Percentiles rank a stretch among this genome's conserved stretches.
Conservation (phyloP, 2,888 invertebrate genomes). For the Drosophila kambysellisi region DNA sequence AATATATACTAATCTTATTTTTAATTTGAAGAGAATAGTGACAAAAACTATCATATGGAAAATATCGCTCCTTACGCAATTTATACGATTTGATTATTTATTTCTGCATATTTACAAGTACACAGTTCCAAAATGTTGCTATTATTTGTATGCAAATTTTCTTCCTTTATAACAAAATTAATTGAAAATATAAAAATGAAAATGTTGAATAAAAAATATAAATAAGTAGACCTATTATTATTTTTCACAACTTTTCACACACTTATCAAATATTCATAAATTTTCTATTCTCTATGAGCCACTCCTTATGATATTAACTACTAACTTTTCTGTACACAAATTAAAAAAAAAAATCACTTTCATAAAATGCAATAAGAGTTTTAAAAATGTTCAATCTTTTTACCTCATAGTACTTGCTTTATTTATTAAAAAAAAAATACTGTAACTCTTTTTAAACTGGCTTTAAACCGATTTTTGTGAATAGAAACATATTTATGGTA, state of each 20-base stretch:
- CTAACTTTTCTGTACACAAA: background rate
- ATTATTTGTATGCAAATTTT: background rate
- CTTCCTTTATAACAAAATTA: background rate
- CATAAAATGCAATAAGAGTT: background rate
- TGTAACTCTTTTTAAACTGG: background rate
- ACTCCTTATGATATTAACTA: background rate
- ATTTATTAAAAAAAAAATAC: background rate
- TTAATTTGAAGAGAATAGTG: background rate
- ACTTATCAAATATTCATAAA: background rate
- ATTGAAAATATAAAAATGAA: no score
- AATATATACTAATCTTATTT: background rate
- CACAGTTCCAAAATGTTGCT: background rate
- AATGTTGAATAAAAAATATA: no score
- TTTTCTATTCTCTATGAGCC: background rate
- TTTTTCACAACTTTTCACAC: background rate
- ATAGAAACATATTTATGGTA: slow-evolving; percentile 12
- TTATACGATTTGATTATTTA: background rate
- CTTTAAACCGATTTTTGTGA: background rate
- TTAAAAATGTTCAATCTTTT: no score
- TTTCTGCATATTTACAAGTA: background rate
- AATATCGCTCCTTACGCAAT: background rate
- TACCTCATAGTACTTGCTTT: background rate
- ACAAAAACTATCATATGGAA: background rate
- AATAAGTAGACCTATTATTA: background rate
- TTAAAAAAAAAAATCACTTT: background rate